A percentile compares a stretch with the other conserved stretches of the same genome.
Conservation (phyloP, 2,888 invertebrate genomes). For the Meiosimyza decipiens region DNA sequence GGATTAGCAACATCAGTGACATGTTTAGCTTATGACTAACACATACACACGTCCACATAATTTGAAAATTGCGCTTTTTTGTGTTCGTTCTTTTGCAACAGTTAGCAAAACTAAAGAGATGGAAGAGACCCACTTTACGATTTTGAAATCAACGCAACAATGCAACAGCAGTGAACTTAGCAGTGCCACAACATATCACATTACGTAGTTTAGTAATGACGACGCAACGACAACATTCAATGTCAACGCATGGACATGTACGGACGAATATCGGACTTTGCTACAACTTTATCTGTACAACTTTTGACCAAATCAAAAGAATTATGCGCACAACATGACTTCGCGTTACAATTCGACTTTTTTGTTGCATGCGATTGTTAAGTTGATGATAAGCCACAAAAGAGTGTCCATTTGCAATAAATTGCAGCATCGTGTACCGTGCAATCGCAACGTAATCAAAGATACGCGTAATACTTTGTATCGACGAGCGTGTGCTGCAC, state of each 20-base stretch:
- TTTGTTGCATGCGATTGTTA: not conserved
- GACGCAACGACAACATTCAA: too few species aligned
- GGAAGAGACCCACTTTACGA: too few species aligned
- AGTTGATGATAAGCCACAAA: conserved; percentile 16
- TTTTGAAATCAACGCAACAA: too few species aligned
- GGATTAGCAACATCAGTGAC: conserved; percentile 8
- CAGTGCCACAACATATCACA: too few species aligned
- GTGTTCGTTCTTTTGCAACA: not conserved
- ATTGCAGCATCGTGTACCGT: conserved; percentile 9
- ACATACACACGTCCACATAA: conserved; percentile 6
- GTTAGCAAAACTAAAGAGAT: too few species aligned
- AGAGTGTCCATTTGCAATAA: conserved; percentile 24
- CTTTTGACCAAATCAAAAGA: conserved; percentile 25
- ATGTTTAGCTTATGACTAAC: conserved; percentile 12
- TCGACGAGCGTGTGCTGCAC: too few species aligned
- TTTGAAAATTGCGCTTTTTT: conserved; percentile 19
- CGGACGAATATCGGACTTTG: conserved; percentile 6
- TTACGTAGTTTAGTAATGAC: too few species aligned
- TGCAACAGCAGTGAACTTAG: too few species aligned
- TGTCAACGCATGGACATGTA: too few species aligned
- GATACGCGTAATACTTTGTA: too few species aligned
- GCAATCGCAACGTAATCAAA: too few species aligned
- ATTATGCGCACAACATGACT: conserved; percentile 11
- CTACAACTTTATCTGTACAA: conserved; percentile 8
- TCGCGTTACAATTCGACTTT: not conserved